Percentiles rank a stretch among this genome's conserved stretches.
Evolutionary conservation across 2,888 invertebrate species (phyloP).

Genomic region (Sisyra nigra): DNA sequence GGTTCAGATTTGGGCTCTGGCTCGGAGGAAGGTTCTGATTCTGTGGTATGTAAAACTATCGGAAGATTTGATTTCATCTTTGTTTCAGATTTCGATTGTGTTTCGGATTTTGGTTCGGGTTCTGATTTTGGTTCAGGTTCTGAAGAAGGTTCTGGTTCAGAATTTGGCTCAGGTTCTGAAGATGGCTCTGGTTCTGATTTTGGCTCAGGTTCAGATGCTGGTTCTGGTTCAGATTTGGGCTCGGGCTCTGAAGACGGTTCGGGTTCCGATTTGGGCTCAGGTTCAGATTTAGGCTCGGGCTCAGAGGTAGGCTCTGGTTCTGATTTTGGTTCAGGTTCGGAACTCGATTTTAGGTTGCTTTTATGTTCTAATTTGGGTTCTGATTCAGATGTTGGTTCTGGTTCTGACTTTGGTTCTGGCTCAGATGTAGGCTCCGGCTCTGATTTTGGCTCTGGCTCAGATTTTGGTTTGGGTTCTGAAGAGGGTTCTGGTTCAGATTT

Average conservation of each 20-base stretch:
- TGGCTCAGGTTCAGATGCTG: slow-evolving; percentile 20
- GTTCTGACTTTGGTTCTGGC: slow-evolving; percentile 18
- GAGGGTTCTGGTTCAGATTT: slow-evolving; percentile 20
- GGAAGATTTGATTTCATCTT: too few species aligned
- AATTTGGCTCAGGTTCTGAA: slow-evolving; percentile 20
- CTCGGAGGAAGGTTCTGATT: slow-evolving; percentile 16
- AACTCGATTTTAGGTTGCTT: slow-evolving; percentile 17
- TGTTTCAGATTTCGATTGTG: too few species aligned
- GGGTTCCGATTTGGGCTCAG: slow-evolving; percentile 15
- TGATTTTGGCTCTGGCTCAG: slow-evolving; percentile 15
- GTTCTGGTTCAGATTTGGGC: slow-evolving; percentile 18
- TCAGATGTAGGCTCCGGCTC: slow-evolving; percentile 15
- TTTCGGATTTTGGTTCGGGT: slow-evolving; percentile 13
- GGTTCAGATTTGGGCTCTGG: slow-evolving; percentile 16
- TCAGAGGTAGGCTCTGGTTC: slow-evolving; percentile 17
- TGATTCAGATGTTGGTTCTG: slow-evolving; percentile 19
- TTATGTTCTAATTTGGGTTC: slow-evolving; percentile 19
- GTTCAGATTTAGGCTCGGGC: slow-evolving; percentile 15
- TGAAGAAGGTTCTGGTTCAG: slow-evolving; percentile 17
- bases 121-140: slow-evolving; percentile 17
- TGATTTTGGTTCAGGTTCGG: slow-evolving; percentile 16
- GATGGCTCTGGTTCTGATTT: slow-evolving; percentile 21
- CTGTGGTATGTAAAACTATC: slow-evolving; percentile 14
- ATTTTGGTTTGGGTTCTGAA: slow-evolving; percentile 14
- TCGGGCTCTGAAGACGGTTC: slow-evolving; percentile 15